Conservation (phyloP, 1,140 invertebrate species). For the Callitettix versicolor region DNA sequence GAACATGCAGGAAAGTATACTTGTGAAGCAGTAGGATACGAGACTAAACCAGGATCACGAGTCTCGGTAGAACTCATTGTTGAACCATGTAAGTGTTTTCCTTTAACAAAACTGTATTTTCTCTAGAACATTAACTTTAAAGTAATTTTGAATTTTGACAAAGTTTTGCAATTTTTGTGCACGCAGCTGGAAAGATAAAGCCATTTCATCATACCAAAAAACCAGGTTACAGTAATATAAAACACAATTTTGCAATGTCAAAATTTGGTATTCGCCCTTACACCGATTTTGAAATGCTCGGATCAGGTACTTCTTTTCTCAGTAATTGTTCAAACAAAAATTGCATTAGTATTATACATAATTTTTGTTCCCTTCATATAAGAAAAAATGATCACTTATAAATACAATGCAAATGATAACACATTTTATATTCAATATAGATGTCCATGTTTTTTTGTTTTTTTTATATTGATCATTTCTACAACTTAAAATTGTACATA, state of each 20-base stretch:
- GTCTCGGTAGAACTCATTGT: slow-evolving; percentile 55
- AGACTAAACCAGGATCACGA: slow-evolving; percentile 37
- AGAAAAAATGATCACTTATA: no score
- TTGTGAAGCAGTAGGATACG: slow-evolving; percentile 62
- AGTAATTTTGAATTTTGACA: neutral
- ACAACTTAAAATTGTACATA: no score
- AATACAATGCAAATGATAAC: no score
- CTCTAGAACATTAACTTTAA: no score
- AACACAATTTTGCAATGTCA: slow-evolving; percentile 24
- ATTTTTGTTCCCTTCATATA: no score
- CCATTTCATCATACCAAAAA: slow-evolving; percentile 25
- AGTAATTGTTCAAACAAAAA: no score
- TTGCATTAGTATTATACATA: no score
- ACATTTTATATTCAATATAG: no score
- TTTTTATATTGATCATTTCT: no score
- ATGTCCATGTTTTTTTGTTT: no score
- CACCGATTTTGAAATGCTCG: slow-evolving; percentile 32
- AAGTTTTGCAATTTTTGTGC: slow-evolving; percentile 15
- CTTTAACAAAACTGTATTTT: no score
- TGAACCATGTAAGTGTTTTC: slow-evolving; percentile 54
- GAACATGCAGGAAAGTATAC: slow-evolving; percentile 68
- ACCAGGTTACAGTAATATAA: neutral
- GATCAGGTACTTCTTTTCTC: slow-evolving; percentile 30
- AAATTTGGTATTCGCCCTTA: slow-evolving; percentile 34
- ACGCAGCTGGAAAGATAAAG: slow-evolving; percentile 35